Conservation (phyloP, 2,888 invertebrate species). For the Drosophila dives region DNA sequence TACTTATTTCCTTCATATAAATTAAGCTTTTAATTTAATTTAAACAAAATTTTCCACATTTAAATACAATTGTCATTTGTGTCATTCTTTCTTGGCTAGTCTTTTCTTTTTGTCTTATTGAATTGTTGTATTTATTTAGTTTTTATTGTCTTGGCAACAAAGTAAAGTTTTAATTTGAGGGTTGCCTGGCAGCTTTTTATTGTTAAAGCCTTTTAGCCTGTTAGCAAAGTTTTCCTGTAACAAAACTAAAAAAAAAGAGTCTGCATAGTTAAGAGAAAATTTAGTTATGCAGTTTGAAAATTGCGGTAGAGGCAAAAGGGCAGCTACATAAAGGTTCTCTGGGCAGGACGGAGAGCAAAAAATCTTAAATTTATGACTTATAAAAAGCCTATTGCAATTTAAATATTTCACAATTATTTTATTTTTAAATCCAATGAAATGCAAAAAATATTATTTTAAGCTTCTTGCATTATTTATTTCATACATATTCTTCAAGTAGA, state of each 20-base stretch:
- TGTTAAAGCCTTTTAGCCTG: constrained; percentile 21
- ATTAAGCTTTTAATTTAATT: neutral
- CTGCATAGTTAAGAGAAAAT: constrained; percentile 35
- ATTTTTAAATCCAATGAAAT: neutral
- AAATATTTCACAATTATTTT: neutral
- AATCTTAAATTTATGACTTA: neutral
- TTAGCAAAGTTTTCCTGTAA: constrained; percentile 19
- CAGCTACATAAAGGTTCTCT: neutral
- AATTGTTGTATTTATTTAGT: constrained; percentile 17
- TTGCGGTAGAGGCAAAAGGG: constrained; percentile 9
- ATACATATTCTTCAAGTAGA: neutral
- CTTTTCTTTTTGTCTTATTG: neutral
- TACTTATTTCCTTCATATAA: neutral
- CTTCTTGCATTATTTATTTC: neutral
- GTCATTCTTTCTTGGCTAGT: neutral
- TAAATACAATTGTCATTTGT: constrained; percentile 1
- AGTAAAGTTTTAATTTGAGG: constrained; percentile 11
- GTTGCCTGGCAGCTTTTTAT: constrained; percentile 1
- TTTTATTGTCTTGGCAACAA: constrained; percentile 21
- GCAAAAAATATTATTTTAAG: neutral
- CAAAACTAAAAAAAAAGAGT: constrained; percentile 31
- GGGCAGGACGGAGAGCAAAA: neutral
- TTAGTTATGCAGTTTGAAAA: constrained; percentile 13
- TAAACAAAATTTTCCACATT: neutral
- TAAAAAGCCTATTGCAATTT: neutral